Evolutionary conservation across 35 echinoderm and acorn worm genomes (phyloP).

Genomic region (Holothuria glaberrima): DNA sequence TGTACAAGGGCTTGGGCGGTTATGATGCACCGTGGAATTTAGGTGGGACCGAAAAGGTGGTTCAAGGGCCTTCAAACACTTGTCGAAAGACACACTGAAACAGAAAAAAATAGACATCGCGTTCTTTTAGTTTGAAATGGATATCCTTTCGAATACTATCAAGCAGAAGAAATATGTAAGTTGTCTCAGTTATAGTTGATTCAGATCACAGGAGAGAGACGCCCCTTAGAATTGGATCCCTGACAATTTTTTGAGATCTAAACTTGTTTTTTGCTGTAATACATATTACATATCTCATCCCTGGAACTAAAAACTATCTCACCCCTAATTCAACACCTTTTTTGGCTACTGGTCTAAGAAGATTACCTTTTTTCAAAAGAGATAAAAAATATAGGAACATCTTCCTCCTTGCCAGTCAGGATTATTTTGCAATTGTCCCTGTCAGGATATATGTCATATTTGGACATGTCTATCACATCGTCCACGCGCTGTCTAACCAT

Average conservation of each 20-base stretch:
- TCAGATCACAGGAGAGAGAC: too few species aligned
- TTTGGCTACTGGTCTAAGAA: too few species aligned
- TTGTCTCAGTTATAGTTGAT: too few species aligned
- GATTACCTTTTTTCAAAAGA: conserved; percentile 2
- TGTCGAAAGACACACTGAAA: not conserved
- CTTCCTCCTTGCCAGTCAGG: not conserved
- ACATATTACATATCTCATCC: too few species aligned
- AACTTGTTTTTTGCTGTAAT: too few species aligned
- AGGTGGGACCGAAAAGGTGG: not conserved
- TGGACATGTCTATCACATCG: conserved; percentile 2
- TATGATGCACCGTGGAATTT: not conserved
- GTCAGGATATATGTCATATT: not conserved
- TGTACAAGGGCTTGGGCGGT: not conserved
- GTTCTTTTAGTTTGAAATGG: not conserved
- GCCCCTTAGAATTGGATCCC: too few species aligned
- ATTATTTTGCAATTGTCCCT: not conserved
- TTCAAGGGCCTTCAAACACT: not conserved
- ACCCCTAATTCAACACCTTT: too few species aligned
- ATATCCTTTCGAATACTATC: too few species aligned
- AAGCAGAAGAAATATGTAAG: too few species aligned
- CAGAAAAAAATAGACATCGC: not conserved
- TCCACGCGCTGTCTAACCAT: not conserved
- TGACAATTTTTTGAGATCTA: too few species aligned
- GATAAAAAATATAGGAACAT: not conserved
- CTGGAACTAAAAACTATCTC: too few species aligned